A percentile compares a stretch with the other conserved stretches of the same genome.
Conservation (phyloP, 2,113 vertebrate species). For the Menidia beryllina region DNA sequence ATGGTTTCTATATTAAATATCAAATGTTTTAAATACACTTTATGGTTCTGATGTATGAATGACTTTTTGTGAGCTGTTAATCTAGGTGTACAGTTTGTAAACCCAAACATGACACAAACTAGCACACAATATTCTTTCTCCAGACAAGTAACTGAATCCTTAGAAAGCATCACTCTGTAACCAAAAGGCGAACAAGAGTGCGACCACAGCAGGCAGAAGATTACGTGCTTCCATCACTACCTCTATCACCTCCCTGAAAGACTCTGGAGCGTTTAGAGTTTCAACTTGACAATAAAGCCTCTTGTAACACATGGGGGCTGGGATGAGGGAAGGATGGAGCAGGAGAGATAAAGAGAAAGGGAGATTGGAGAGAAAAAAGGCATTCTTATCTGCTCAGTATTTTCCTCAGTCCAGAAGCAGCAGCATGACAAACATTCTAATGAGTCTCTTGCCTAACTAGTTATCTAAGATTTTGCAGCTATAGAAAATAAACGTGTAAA, state of each 20-base stretch:
- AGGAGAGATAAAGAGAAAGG: constrained; percentile 17
- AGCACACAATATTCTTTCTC: constrained; percentile 24
- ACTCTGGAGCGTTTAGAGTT: constrained; percentile 46
- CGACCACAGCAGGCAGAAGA: constrained; percentile 43
- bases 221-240: constrained; percentile 47
- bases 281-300: constrained; percentile 54
- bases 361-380: constrained; percentile 15
- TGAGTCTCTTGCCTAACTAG: constrained; percentile 40
- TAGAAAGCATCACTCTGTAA: constrained; percentile 37
- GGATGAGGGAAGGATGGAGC: constrained; percentile 5
- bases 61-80: too few species aligned
- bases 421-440: constrained; percentile 51
- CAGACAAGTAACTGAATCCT: constrained; percentile 49
- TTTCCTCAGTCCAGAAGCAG: constrained; percentile 37
- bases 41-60: too few species aligned
- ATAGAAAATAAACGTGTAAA: constrained; percentile 22
- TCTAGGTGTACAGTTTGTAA: neutral
- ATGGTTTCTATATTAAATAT: too few species aligned
- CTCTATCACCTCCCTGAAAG: constrained; percentile 40
- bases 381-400: constrained; percentile 48
- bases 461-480: constrained; percentile 48
- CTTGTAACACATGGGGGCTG: constrained; percentile 21
- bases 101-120: constrained; percentile 2
- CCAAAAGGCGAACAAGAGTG: constrained; percentile 27
- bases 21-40: too few species aligned